Conservation (phyloP, 30 jellyfish, hydroid and myxozoan species). For the Rhopilema esculentum region DNA sequence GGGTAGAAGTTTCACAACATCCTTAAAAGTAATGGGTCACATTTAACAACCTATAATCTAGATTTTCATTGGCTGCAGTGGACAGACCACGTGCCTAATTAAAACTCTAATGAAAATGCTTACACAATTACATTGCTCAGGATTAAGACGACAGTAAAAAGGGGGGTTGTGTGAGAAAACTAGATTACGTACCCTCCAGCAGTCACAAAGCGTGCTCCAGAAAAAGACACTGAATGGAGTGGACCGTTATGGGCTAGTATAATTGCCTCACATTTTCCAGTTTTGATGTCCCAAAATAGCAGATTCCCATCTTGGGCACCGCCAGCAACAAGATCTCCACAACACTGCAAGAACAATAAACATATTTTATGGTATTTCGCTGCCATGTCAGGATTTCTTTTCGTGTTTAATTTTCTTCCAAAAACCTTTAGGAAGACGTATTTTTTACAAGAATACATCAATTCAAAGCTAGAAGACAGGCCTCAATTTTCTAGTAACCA, state of each 20-base stretch:
- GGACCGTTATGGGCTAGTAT: slow-evolving; percentile 86
- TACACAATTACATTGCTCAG: too few species aligned
- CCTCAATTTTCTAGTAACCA: too few species aligned
- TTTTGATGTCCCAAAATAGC: slow-evolving; percentile 77
- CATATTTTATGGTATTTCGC: neutral
- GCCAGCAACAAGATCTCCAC: slow-evolving; percentile 85
- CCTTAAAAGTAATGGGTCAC: too few species aligned
- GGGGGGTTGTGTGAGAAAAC: neutral
- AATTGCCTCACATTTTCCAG: slow-evolving; percentile 79
- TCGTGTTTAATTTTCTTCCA: too few species aligned
- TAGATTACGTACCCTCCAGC: slow-evolving; percentile 94
- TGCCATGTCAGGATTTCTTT: neutral
- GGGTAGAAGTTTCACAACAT: too few species aligned
- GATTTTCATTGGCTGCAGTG: too few species aligned
- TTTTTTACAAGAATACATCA: too few species aligned
- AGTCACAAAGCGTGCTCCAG: slow-evolving; percentile 83
- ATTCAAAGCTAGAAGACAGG: too few species aligned
- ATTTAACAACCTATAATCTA: too few species aligned
- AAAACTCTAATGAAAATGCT: too few species aligned
- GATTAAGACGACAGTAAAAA: neutral
- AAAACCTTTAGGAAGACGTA: too few species aligned
- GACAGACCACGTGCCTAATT: too few species aligned
- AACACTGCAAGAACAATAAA: slow-evolving; percentile 44
- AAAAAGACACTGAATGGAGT: slow-evolving; percentile 69
- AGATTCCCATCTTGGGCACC: slow-evolving; percentile 80